Conservation (phyloP, 1,140 invertebrate species). For the Bombus sibiricus region DNA sequence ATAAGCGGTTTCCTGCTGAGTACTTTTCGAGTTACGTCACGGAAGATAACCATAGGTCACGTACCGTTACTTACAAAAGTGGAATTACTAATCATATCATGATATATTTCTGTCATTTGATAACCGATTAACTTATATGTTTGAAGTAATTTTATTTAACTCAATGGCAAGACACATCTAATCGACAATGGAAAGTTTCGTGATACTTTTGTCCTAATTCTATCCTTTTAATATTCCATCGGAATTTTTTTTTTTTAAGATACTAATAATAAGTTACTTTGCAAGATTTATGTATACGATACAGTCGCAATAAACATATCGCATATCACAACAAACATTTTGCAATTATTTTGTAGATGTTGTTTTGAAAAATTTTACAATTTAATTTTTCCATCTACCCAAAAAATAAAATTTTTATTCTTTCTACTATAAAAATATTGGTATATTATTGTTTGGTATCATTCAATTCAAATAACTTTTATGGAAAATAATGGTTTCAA, state of each 20-base stretch:
- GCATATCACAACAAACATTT: background rate
- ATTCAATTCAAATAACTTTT: no score
- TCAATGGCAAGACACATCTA: background rate
- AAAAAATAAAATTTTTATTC: background rate
- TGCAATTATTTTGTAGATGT: background rate
- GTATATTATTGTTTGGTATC: no score
- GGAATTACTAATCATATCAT: slow-evolving; percentile 25
- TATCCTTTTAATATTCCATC: background rate
- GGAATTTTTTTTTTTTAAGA: background rate
- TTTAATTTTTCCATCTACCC: background rate
- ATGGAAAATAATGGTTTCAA: no score
- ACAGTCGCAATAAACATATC: background rate
- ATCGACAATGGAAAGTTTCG: slow-evolving; percentile 18
- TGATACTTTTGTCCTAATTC: background rate
- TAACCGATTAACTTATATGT: slow-evolving; percentile 18
- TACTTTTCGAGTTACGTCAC: slow-evolving; percentile 24
- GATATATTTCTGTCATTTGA: background rate
- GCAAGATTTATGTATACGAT: background rate
- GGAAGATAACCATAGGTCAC: slow-evolving; percentile 41
- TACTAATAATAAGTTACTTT: background rate
- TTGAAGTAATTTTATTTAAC: slow-evolving; percentile 7
- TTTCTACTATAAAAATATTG: no score
- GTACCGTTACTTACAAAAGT: background rate
- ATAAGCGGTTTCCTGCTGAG: background rate
- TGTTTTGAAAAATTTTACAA: background rate